phyloP scores from a whole-genome alignment of 35 echinoderm and acorn worm species.

The Apostichopus parvimensis region DNA sequence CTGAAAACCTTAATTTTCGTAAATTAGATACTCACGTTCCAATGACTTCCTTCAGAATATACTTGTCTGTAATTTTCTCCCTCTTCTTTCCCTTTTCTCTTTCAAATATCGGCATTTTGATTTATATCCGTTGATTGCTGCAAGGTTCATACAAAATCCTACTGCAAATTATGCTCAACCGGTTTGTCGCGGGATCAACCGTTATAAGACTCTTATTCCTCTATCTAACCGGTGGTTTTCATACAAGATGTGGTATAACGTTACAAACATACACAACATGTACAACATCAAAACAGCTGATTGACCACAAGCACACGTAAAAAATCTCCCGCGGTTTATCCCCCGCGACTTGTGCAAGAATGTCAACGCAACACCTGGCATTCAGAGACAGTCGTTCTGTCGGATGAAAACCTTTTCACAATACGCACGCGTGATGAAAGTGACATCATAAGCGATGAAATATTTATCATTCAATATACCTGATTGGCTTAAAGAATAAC shows the following conservation, averaged over 20 bases:
- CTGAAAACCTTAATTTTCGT: too few species aligned
- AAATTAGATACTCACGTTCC: conserved; percentile 63
- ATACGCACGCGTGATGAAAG: not conserved
- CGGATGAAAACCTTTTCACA: not conserved
- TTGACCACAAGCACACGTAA: conserved; percentile 46
- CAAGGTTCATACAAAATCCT: conserved; percentile 23
- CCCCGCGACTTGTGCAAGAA: not conserved
- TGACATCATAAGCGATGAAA: conserved; percentile 29
- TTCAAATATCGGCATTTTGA: conserved; percentile 57
- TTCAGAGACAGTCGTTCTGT: not conserved
- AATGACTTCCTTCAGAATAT: conserved; percentile 61
- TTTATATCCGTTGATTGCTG: not conserved
- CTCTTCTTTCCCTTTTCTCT: conserved; percentile 50
- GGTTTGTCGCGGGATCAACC: not conserved
- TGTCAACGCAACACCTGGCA: conserved; percentile 20
- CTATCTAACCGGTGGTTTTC: conserved; percentile 2
- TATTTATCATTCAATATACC: conserved; percentile 47
- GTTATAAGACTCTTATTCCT: not conserved
- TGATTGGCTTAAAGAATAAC: conserved; percentile 56
- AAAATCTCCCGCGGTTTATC: not conserved
- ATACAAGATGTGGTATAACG: not conserved
- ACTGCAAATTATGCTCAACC: not conserved
- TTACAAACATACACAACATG: not conserved
- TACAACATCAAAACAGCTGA: conserved; percentile 37
- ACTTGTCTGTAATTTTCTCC: conserved; percentile 70